Evolutionary conservation across 2,797 vertebrate species (phyloP), one percentile per base, ranked within the genome.

Genomic region (Sebastes minor): DNA sequence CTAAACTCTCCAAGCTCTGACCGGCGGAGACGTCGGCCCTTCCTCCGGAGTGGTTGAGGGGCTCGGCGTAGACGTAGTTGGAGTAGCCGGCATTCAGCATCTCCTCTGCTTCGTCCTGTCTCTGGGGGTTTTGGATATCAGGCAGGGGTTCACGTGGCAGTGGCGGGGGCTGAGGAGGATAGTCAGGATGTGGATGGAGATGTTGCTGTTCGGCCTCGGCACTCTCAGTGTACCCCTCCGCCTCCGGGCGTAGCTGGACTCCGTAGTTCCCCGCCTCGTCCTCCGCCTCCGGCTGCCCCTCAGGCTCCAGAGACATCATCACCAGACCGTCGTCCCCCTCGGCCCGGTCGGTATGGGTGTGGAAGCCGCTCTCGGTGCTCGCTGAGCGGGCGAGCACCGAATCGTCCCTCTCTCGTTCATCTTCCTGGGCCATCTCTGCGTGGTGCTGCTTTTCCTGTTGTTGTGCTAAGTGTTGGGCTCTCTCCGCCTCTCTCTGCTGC

Each of bases 291-390:
- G 97, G 96, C 75, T 97, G 89, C 46, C 89, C 82, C 75, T 96
- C 96, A 0, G 91, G 85, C 28, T 96, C 96, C 0, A 93, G 94
- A 1, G 95, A 94, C 88, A 95, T 95, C 77, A 91, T 86, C 27
- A 94, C 92, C 35, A 96, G 92, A 30, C 96, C 96, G 3, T 99
- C 98, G 4, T 99, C 98, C 1, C 97, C 98, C 87, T 99, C 98
- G 0, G 96, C 97, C 7, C 97, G 96, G 93, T 99, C 98, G 0
- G 96, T 98, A 85, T 99, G 98, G 87, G 97, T 97, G 95, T 99
- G 98, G 89, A 99, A 98, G 83, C 97, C 97, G 1, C 98, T 99
- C 93, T 99, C 98, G 0, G 98, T 99, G 93, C 98, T 99, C 8
- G 97, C 98, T 0, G 98, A 99, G 46, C 97, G 96, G 53, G 96